phyloP scores from a whole-genome alignment of 2,797 vertebrate species.

The Balearica regulorum region DNA sequence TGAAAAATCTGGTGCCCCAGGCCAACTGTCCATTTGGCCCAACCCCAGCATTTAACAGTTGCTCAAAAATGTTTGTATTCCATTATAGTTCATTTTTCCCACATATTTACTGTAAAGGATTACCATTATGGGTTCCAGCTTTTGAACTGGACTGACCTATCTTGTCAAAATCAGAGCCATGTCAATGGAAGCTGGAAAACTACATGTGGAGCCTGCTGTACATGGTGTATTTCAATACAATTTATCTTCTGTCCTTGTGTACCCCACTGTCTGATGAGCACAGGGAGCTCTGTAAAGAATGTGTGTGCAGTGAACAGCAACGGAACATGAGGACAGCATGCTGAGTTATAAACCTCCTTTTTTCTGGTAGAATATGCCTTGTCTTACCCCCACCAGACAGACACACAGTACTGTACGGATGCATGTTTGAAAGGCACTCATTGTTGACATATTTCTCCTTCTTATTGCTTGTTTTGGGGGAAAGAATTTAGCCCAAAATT shows the following conservation, averaged over 20 bases:
- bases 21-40: slow-evolving; percentile 46
- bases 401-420: background rate
- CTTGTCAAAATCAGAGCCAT: background rate
- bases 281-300: background rate
- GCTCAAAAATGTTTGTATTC: slow-evolving; percentile 24
- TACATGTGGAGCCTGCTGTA: background rate
- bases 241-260: background rate
- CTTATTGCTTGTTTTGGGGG: background rate
- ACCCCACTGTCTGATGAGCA: background rate
- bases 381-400: background rate
- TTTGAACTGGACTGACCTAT: slow-evolving; percentile 4
- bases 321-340: background rate
- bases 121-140: background rate
- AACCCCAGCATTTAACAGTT: slow-evolving; percentile 40
- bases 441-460: background rate
- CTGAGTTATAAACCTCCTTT: background rate
- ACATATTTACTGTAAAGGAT: background rate
- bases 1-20: slow-evolving; percentile 1
- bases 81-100: background rate
- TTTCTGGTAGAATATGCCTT: background rate
- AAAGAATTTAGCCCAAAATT: background rate
- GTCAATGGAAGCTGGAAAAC: background rate
- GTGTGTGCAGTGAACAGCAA: background rate
- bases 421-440: background rate
- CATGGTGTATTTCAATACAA: background rate